These are phyloP conservation scores for Coenobita brevimanus DNA, from an alignment of 1,140 invertebrate species.

Conservation along the genomic window DNA sequence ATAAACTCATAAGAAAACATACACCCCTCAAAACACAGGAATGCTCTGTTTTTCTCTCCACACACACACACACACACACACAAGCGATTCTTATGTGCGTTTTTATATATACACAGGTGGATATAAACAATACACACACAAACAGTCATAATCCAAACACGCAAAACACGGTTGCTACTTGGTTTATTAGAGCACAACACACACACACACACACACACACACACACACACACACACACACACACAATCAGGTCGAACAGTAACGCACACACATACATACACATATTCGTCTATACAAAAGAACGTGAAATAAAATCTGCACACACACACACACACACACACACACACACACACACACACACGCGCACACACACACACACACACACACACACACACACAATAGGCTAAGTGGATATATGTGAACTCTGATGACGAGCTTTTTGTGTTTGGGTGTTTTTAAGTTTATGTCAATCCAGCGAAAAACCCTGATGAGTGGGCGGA, in stretches of 20 bases:
- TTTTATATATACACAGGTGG: neutral
- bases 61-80: no score
- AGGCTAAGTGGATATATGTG: no score
- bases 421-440: no score
- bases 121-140: neutral
- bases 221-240: conserved; percentile 3
- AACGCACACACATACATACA: neutral
- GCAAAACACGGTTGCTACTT: neutral
- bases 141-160: neutral
- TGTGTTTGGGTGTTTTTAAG: neutral
- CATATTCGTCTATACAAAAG: neutral
- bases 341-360: neutral
- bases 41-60: no score
- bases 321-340: neutral
- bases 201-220: neutral
- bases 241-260: no score
- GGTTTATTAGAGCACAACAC: no score
- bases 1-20: no score
- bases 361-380: neutral
- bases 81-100: no score
- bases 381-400: neutral
- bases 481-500: neutral
- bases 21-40: no score
- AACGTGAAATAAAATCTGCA: neutral
- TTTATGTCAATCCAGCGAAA: neutral